Evolutionary conservation across 2,797 vertebrate species (phyloP).

Genomic region (Alectoris magna): DNA sequence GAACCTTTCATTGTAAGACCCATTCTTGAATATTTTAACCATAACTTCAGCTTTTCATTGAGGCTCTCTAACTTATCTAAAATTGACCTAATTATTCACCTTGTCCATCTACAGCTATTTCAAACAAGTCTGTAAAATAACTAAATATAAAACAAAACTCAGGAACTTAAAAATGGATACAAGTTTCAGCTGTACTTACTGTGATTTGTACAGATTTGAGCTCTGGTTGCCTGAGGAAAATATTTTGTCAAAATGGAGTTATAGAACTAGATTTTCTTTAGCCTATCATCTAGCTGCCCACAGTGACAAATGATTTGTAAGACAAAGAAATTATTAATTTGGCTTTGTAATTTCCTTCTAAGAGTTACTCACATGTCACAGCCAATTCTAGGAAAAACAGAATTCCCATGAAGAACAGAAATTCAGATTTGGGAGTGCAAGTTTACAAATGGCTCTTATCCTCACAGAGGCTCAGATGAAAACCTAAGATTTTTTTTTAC

Average conservation of each 20-base stretch:
- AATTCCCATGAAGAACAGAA: neutral
- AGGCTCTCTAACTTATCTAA: conserved; percentile 17
- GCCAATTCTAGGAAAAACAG: neutral
- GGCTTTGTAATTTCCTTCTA: neutral
- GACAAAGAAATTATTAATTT: neutral
- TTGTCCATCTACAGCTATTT: neutral
- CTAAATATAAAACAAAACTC: neutral
- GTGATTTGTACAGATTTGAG: neutral
- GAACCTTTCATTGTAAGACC: neutral
- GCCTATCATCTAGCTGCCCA: neutral
- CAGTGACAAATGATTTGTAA: conserved; percentile 8
- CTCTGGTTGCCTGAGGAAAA: conserved; percentile 2
- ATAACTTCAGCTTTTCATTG: conserved; percentile 18
- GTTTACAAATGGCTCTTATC: neutral
- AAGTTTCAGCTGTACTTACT: neutral
- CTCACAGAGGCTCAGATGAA: neutral
- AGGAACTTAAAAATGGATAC: neutral
- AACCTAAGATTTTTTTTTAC: neutral
- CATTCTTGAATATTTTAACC: conserved; percentile 8
- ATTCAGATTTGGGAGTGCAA: neutral
- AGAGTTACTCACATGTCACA: neutral
- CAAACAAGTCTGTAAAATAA: conserved; percentile 7
- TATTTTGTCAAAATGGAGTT: neutral
- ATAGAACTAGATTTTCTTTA: conserved; percentile 35
- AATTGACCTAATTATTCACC: conserved; percentile 39